phyloP scores from a whole-genome alignment of 2,888 invertebrate genomes.

The Euphydryas editha region DNA sequence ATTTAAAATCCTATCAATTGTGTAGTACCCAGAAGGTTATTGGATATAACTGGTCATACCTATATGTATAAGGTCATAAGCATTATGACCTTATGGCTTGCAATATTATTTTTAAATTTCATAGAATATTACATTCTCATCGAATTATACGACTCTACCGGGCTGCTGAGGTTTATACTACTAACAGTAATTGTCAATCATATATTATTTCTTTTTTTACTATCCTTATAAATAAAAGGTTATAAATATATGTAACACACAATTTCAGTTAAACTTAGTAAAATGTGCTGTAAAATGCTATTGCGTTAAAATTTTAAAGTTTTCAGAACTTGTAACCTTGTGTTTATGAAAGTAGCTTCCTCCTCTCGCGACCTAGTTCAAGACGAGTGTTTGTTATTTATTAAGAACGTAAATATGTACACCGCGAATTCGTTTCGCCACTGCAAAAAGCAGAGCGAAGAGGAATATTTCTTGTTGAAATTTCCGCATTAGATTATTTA shows the following conservation, averaged over 20 bases:
- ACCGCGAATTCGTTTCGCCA: constrained; percentile 45
- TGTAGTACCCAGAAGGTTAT: neutral
- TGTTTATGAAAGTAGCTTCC: constrained; percentile 49
- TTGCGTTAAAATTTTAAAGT: constrained; percentile 6
- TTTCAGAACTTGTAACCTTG: constrained; percentile 47
- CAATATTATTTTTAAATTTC: neutral
- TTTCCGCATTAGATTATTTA: constrained; percentile 32
- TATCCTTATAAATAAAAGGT: neutral
- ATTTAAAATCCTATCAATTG: neutral
- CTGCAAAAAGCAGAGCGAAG: constrained; percentile 25
- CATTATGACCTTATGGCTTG: constrained; percentile 6
- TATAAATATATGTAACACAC: neutral
- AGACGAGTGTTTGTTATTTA: constrained; percentile 51
- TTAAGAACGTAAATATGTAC: constrained; percentile 43
- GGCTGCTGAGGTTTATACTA: neutral
- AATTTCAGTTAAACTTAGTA: neutral
- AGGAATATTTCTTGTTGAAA: constrained; percentile 38
- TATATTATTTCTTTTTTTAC: neutral
- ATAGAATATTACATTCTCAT: constrained; percentile 3
- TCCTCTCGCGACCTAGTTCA: constrained; percentile 57
- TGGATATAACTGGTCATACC: neutral
- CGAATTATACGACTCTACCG: constrained; percentile 13
- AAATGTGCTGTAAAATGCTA: neutral
- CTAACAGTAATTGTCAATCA: neutral
- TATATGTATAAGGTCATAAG: neutral